Evolutionary conservation across 2,888 invertebrate species (phyloP), one percentile per base, ranked within the genome.

Genomic region (Drosophila fungiperda): DNA sequence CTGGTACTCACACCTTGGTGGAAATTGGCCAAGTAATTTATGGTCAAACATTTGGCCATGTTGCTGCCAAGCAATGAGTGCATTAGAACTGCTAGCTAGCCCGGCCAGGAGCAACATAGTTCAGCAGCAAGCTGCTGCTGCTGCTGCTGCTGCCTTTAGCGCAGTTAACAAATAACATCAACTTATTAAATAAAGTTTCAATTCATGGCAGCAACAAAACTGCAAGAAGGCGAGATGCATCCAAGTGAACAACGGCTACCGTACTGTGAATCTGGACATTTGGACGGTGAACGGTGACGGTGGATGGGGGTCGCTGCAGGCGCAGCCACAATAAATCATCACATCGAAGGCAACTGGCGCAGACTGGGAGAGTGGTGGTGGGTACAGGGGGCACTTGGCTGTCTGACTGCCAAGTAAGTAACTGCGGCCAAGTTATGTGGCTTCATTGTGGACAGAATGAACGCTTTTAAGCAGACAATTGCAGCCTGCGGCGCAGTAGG

Each of bases 401-500:
- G 76, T 42, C 33, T 57, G 60, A 49, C 48, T 73, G 54, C 36
- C 55, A 55, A 55, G 55, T 55, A 55, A 55, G 55, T 83, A 89
- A 82, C 85, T 83, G 87, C 78, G 75, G 86, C 83, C 89, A 89
- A 87, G 87, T 87, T 90, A 88, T 87, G 90, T 88, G 89, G 89
- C 90, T 87, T 90, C 89, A 90, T 88, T 90, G 87, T 87, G 87
- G 90, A 90, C 87, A 87, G 89, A 87, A 87, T 87, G 87, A 87
- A 74, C 89, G 87, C 88, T 87, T 89, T 92, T 91, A 92, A 89
- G 91, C 80, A 91, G 91, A 91, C 92, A 92, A 92, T 91, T 91
- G 91, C 88, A 90, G 91, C 91, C 92, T 87, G 90, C 90, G 90
- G 90, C 90, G 91, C 84, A 78, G 76, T 79, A 87, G 81, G 83